Base-by-base conservation (phyloP, 2,888 invertebrate genomes). In the Callinectes sapidus region DNA sequence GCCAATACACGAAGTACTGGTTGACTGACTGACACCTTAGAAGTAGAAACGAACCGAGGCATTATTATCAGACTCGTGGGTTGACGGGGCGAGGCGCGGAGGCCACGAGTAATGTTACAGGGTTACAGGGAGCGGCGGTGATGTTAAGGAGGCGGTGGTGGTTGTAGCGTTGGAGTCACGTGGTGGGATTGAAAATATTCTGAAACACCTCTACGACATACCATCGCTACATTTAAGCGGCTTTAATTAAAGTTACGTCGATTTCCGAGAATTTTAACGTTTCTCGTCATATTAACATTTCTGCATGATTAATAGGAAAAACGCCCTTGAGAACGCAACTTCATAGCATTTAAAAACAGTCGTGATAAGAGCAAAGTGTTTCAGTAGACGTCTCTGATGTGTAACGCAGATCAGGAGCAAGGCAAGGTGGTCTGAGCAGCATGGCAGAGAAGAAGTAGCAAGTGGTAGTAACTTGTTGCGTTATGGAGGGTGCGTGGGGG, bases 401-500 rank as follows among this genome's bases (percentile, higher is more conserved):
- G 81, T 35, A 77, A n/a, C 28, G 71, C 71, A 77, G 28, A 28
- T 13, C 3, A 77, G 35, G 16, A 13, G 81, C 10, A 28, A n/a
- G 71, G n/a, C 28, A 71, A 71, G 35, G 81, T 35, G 81, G 81
- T 35, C 8, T 6, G 71, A 10, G 71, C 28, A 10, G n/a, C 28
- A 10, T n/a, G 71, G n/a, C 28, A 28, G 71, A 28, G 35, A 8
- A n/a, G 81, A 2, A 16, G 81, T 71, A n/a, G 71, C 28, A 10
- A 23, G 61, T 81, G 81, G 81, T 32, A 35, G 81, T 81, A 35
- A 35, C 81, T 35, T 81, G 81, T 77, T 77, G 71, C 71, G 71
- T 77, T 77, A 77, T 77, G 81, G 81, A 35, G 81, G 35, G 81
- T 81, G 81, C 35, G 81, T 81, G 81, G 16, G 81, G n/a, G 35